Evolutionary conservation across 2,888 invertebrate species (phyloP).

Genomic region (Netelia inedita): DNA sequence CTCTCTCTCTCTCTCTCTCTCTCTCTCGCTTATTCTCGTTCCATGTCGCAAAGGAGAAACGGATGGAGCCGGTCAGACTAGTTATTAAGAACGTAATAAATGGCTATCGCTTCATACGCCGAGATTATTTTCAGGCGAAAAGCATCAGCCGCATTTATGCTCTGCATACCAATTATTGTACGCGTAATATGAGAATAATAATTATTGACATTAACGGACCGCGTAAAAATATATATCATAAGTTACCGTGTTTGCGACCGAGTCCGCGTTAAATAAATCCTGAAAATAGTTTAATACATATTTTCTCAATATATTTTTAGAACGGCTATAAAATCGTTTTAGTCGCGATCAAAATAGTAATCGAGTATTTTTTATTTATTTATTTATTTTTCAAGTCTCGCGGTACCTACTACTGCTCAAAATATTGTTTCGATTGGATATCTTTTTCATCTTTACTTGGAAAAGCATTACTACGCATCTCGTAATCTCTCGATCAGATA

Average conservation of each 20-base stretch:
- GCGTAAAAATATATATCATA: background rate
- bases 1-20: slow-evolving; percentile 35
- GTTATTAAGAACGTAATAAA: slow-evolving; percentile 64
- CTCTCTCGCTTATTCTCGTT: slow-evolving; percentile 39
- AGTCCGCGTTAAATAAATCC: background rate
- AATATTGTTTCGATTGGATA: no score
- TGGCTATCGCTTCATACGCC: slow-evolving; percentile 55
- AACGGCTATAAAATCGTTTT: no score
- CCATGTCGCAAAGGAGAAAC: slow-evolving; percentile 54
- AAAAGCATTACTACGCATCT: slow-evolving; percentile 27
- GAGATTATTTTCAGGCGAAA: slow-evolving; percentile 41
- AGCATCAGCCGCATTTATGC: slow-evolving; percentile 27
- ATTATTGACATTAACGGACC: slow-evolving; percentile 42
- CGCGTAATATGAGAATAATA: slow-evolving; percentile 36
- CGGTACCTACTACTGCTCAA: no score
- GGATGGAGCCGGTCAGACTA: slow-evolving; percentile 59
- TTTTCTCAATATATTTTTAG: no score
- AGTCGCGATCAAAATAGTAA: no score
- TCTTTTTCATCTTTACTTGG: background rate
- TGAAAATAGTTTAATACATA: slow-evolving; percentile 16
- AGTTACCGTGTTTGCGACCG: slow-evolving; percentile 11
- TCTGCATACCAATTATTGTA: slow-evolving; percentile 43
- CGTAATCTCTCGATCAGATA: slow-evolving; percentile 67
- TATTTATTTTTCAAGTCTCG: no score
- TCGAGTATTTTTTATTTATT: no score